phyloP scores from a whole-genome alignment of 2,797 vertebrate genomes.

The Limnodromus scolopaceus region DNA sequence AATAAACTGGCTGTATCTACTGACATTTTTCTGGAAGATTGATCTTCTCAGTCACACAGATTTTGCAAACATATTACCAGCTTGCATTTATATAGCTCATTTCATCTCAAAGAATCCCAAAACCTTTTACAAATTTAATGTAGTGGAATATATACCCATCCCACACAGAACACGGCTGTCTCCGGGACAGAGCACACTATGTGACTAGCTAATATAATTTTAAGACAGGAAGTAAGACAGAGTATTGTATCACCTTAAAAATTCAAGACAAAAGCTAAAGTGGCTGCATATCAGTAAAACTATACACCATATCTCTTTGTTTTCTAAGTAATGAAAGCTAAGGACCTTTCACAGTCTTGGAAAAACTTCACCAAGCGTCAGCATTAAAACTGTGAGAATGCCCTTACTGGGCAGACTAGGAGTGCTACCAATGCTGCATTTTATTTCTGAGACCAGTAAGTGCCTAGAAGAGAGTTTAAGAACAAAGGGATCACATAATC shows the following conservation, averaged over 20 bases:
- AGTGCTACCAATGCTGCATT: not conserved
- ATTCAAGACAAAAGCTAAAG: not conserved
- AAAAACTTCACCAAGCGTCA: not conserved
- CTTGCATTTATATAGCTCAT: constrained; percentile 63
- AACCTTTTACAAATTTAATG: constrained; percentile 43
- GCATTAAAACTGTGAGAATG: not conserved
- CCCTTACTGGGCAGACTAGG: not conserved
- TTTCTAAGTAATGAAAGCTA: not conserved
- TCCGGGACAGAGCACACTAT: not conserved
- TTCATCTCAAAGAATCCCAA: constrained; percentile 15
- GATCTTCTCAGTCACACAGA: constrained; percentile 46
- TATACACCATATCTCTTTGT: not conserved
- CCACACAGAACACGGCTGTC: not conserved
- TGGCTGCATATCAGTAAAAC: not conserved
- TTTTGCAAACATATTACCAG: constrained; percentile 48
- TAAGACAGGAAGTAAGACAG: not conserved
- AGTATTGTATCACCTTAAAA: not conserved
- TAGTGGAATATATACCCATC: not conserved
- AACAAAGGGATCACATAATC: not conserved
- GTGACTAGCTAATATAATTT: not conserved
- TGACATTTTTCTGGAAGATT: constrained; percentile 64
- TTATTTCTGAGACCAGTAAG: not conserved
- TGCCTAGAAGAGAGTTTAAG: not conserved
- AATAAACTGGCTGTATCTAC: constrained; percentile 54
- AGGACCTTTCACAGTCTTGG: not conserved